Evolutionary conservation across 2,888 invertebrate species (phyloP).

Genomic region (Altica lythri): DNA sequence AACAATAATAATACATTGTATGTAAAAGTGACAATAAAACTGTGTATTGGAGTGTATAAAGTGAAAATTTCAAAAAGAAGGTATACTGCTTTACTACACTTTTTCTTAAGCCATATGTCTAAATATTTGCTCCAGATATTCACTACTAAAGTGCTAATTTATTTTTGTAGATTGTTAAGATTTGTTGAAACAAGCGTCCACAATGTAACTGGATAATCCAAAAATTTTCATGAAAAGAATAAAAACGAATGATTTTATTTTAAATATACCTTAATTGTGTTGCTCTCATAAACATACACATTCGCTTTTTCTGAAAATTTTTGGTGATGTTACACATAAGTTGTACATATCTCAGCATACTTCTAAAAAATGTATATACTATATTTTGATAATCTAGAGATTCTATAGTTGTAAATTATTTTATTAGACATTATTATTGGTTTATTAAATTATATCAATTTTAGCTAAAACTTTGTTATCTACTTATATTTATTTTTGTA

Average conservation of each 20-base stretch:
- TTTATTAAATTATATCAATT: conserved; percentile 17
- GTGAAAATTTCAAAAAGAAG: conserved; percentile 5
- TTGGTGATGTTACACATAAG: conserved; percentile 32
- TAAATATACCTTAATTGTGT: background rate
- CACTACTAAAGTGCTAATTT: conserved; percentile 6
- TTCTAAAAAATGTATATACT: conserved; percentile 57
- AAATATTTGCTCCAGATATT: conserved; percentile 3
- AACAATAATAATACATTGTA: too few species aligned
- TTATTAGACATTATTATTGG: conserved; percentile 32
- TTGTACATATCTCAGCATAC: conserved; percentile 57
- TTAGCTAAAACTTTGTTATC: conserved; percentile 9
- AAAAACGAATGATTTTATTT: background rate
- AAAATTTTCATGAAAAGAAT: background rate
- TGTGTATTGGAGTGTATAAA: conserved; percentile 9
- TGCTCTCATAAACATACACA: too few species aligned
- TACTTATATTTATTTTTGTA: conserved; percentile 25
- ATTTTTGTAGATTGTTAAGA: conserved; percentile 5
- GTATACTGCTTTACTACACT: conserved; percentile 8
- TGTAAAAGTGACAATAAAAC: conserved; percentile 23
- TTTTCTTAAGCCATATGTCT: conserved; percentile 16
- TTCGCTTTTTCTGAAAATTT: too few species aligned
- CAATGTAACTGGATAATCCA: background rate
- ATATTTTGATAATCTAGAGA: conserved; percentile 54
- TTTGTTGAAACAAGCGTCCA: background rate
- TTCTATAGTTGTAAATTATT: conserved; percentile 42